A percentile compares a stretch with the other conserved stretches of the same genome.
These are phyloP conservation scores for Esox lucius DNA, from an alignment of 2,797 vertebrate genomes.

Conservation along the genomic window DNA sequence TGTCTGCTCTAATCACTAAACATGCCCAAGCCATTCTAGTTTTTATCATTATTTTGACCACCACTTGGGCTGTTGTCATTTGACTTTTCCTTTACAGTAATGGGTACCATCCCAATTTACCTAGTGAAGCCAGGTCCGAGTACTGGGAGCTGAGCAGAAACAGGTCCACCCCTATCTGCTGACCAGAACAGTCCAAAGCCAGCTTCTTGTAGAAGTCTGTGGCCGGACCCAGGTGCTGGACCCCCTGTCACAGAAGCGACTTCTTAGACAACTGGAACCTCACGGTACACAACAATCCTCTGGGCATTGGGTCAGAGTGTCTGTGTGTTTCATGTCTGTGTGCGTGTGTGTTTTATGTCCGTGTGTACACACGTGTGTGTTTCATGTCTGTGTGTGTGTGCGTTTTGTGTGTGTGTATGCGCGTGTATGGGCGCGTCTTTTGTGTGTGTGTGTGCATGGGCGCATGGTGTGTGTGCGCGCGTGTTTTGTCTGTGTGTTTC, in stretches of 20 bases:
- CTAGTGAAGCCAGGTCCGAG: constrained; percentile 91
- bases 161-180: constrained; percentile 95
- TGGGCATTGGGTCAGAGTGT: too few species aligned
- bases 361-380: too few species aligned
- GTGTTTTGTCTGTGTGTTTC: background rate
- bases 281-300: background rate
- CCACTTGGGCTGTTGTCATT: too few species aligned
- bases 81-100: background rate
- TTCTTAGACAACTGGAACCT: background rate
- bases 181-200: constrained; percentile 96
- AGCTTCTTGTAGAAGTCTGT: constrained; percentile 99
- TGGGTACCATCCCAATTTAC: constrained; percentile 62
- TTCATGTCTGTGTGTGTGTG: too few species aligned
- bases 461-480: too few species aligned
- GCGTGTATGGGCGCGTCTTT: too few species aligned
- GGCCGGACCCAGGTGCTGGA: constrained; percentile 93
- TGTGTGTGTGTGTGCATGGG: too few species aligned
- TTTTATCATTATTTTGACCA: too few species aligned
- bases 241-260: constrained; percentile 71
- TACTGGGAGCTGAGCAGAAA: constrained; percentile 97
- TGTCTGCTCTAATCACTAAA: background rate
- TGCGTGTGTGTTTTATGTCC: background rate
- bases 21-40: background rate
- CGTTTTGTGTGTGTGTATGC: too few species aligned
- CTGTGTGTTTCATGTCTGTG: too few species aligned